A percentile compares a stretch with the other conserved stretches of the same genome.
These are phyloP conservation scores for Caenorhabditis remanei DNA, from an alignment of 1,140 invertebrate species.

Conservation along the genomic window DNA sequence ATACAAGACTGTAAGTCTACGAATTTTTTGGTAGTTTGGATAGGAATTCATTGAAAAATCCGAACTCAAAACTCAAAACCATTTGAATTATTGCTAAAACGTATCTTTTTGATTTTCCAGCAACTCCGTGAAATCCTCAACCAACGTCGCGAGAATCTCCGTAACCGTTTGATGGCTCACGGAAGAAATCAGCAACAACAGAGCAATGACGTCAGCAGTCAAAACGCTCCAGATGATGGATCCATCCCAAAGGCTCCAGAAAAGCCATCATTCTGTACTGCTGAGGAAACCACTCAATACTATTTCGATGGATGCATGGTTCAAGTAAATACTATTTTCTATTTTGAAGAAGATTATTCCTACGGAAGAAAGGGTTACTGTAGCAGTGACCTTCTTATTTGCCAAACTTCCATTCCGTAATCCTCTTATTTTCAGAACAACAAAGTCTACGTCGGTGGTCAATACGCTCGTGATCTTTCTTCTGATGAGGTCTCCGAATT, in stretches of 20 bases:
- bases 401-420: not conserved
- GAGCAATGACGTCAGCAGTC: conserved; percentile 57
- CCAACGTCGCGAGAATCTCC: conserved; percentile 35
- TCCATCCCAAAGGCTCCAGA: conserved; percentile 65
- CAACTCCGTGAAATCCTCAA: conserved; percentile 47
- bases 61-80: not conserved
- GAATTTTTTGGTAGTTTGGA: not conserved
- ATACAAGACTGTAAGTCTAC: conserved; percentile 63
- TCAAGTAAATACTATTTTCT: conserved; percentile 49
- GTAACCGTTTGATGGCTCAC: conserved; percentile 52
- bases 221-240: conserved; percentile 4
- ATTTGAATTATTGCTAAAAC: not conserved
- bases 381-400: conserved; percentile 26
- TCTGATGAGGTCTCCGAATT: conserved; percentile 70
- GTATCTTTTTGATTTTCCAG: not conserved
- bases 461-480: conserved; percentile 73
- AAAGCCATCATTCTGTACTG: conserved; percentile 70
- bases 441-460: conserved; percentile 74
- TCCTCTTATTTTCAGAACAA: conserved; percentile 68
- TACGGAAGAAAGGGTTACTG: not conserved
- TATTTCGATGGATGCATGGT: conserved; percentile 73
- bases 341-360: not conserved
- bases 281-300: conserved; percentile 77
- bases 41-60: not conserved
- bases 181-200: conserved; percentile 47